Conservation (phyloP, 2,888 invertebrate genomes). For the Drosophila neoperkinsi region DNA sequence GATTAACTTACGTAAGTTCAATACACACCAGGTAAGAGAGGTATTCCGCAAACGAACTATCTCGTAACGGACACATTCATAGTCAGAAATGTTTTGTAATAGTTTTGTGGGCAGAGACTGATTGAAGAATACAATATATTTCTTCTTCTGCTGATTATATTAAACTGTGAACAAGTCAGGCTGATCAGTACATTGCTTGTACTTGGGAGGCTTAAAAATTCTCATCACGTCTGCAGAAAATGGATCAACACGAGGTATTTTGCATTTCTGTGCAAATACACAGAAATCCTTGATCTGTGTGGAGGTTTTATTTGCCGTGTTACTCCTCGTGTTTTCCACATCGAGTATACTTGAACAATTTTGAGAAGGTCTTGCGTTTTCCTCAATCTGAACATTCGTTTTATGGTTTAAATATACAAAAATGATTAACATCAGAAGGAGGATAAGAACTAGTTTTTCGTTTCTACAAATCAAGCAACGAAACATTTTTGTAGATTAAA, state of each 20-base stretch:
- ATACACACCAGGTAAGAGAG: conserved; percentile 9
- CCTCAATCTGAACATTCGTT: background rate
- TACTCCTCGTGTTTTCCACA: background rate
- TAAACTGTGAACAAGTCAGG: conserved; percentile 28
- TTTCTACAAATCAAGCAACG: background rate
- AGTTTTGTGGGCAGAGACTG: conserved; percentile 3
- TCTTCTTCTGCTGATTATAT: conserved; percentile 29
- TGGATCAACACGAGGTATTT: conserved; percentile 87
- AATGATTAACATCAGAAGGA: background rate
- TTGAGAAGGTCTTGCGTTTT: background rate
- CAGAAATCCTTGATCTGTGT: background rate
- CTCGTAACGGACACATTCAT: conserved; percentile 70
- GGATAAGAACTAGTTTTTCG: background rate
- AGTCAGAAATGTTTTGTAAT: conserved; percentile 27
- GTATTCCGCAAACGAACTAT: conserved; percentile 33
- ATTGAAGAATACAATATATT: conserved; percentile 46
- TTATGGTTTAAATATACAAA: background rate
- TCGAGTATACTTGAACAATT: background rate
- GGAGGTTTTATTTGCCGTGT: background rate
- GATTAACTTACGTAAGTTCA: background rate
- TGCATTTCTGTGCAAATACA: conserved; percentile 86
- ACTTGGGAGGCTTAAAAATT: conserved; percentile 2
- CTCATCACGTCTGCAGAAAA: conserved; percentile 85
- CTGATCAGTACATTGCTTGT: conserved; percentile 24
- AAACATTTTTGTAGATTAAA: conserved; percentile 5